Conservation (phyloP, 1,140 invertebrate genomes). For the Acromyrmex heyeri region DNA sequence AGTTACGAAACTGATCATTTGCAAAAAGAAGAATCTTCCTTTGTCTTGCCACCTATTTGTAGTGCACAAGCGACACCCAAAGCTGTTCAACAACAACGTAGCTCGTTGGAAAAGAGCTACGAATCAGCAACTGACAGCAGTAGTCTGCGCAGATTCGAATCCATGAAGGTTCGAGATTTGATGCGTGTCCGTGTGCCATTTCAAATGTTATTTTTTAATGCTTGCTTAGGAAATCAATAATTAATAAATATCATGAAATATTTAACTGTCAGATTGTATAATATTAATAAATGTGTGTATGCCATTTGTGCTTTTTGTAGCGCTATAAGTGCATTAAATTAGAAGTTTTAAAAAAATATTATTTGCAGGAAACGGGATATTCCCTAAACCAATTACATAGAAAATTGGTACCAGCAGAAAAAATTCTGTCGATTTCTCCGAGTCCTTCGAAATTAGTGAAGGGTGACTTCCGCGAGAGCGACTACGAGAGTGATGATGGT, state of each 20-base stretch:
- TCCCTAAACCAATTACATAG: conserved; percentile 81
- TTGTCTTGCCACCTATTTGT: conserved; percentile 19
- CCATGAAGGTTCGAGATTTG: conserved; percentile 82
- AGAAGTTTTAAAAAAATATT: neutral
- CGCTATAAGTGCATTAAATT: neutral
- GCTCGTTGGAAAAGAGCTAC: conserved; percentile 81
- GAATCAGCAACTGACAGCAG: conserved; percentile 69
- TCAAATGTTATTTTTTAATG: conserved; percentile 17
- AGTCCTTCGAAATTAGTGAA: conserved; percentile 90
- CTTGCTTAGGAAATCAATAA: conserved; percentile 23
- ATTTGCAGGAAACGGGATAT: conserved; percentile 84
- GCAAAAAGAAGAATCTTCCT: conserved; percentile 73
- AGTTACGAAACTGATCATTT: conserved; percentile 78
- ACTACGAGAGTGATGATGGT: conserved; percentile 92
- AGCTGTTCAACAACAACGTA: conserved; percentile 70
- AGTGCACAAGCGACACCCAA: neutral
- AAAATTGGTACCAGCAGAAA: conserved; percentile 78
- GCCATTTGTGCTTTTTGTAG: neutral
- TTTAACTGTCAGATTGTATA: conserved; percentile 21
- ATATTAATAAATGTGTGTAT: conserved; percentile 19
- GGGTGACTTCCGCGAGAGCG: conserved; percentile 90
- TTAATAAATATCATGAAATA: conserved; percentile 27
- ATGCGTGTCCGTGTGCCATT: conserved; percentile 69
- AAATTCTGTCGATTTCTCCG: conserved; percentile 81
- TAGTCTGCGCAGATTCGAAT: conserved; percentile 67